A percentile compares a stretch with the other conserved stretches of the same genome.
These are phyloP conservation scores for Tenthredo scrophulariae DNA, from an alignment of 2,888 invertebrate genomes.

Conservation along the genomic window DNA sequence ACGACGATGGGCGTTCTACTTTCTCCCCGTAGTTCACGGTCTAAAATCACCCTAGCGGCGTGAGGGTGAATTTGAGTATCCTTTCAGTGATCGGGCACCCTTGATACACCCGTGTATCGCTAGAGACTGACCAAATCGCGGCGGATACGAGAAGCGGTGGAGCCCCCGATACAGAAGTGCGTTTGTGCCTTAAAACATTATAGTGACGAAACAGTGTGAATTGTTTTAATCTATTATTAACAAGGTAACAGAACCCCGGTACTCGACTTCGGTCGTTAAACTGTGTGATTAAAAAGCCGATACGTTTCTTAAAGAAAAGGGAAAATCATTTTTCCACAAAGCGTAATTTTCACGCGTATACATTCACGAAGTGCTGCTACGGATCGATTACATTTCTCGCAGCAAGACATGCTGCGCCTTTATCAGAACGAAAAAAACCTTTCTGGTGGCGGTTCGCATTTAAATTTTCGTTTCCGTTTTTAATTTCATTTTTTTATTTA, in stretches of 20 bases:
- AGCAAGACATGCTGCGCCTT: slow-evolving; percentile 48
- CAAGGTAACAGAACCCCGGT: neutral
- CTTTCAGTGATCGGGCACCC: slow-evolving; percentile 70
- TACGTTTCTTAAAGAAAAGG: neutral
- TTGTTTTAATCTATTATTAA: slow-evolving; percentile 29
- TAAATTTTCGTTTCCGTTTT: neutral
- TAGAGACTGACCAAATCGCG: slow-evolving; percentile 34
- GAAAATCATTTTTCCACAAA: neutral
- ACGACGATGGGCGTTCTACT: neutral
- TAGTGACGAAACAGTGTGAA: slow-evolving; percentile 29
- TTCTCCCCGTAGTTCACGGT: neutral
- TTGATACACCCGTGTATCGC: slow-evolving; percentile 66
- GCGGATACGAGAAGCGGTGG: neutral
- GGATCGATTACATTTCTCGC: slow-evolving; percentile 74
- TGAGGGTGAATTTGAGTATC: slow-evolving; percentile 63
- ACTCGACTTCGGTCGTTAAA: neutral
- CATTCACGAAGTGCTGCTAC: slow-evolving; percentile 61
- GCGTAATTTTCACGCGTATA: slow-evolving; percentile 64
- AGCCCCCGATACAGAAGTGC: neutral
- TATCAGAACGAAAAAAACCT: neutral
- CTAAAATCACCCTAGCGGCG: slow-evolving; percentile 35
- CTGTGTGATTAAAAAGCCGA: neutral
- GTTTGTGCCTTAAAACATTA: slow-evolving; percentile 44
- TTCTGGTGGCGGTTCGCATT: neutral
- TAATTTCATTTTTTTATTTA: neutral